Evolutionary conservation across 2,797 vertebrate genomes (phyloP).

Genomic region (Hybognathus amarus): DNA sequence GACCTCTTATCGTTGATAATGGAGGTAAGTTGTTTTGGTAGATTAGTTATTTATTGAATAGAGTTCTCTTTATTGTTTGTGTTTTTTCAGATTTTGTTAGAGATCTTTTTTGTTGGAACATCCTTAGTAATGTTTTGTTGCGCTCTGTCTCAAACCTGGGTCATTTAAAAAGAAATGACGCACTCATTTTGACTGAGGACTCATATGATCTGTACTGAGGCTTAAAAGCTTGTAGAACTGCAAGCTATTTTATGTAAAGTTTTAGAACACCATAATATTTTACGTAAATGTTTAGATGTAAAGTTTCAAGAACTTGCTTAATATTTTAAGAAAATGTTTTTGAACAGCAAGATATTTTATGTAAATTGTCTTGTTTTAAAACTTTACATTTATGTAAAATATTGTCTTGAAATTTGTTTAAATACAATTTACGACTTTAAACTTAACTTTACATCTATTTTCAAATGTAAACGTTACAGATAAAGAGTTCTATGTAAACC

Average conservation of each 20-base stretch:
- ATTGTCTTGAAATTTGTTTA: background rate
- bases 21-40: slow-evolving; percentile 71
- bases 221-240: background rate
- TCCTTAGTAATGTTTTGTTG: background rate
- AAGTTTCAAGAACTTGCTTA: no score
- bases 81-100: slow-evolving; percentile 31
- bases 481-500: no score
- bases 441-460: background rate
- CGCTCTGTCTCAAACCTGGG: background rate
- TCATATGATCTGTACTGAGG: background rate
- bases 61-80: background rate
- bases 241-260: background rate
- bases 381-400: background rate
- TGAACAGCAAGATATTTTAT: background rate
- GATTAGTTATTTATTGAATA: background rate
- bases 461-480: background rate
- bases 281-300: background rate
- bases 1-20: slow-evolving; percentile 64
- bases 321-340: no score
- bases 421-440: no score
- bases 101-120: background rate
- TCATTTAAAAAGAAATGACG: background rate
- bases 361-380: background rate
- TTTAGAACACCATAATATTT: background rate
- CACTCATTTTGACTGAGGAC: background rate